Conservation (phyloP, 2,888 invertebrate species). For the Tigriopus californicus region DNA sequence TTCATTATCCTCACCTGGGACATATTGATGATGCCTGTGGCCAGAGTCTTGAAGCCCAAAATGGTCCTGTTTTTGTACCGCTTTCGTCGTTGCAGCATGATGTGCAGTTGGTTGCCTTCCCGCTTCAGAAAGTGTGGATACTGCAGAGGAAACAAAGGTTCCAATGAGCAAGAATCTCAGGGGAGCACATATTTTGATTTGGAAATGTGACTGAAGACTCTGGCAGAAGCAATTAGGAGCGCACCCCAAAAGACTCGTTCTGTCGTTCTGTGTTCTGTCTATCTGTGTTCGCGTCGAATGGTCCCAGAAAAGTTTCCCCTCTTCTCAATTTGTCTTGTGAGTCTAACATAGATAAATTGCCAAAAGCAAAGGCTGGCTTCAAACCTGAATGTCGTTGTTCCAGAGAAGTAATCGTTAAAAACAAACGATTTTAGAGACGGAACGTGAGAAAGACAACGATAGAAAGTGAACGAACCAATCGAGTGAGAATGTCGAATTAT, state of each 20-base stretch:
- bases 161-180: no score
- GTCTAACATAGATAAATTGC: no score
- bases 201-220: no score
- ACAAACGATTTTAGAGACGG: background rate
- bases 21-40: slow-evolving; percentile 87
- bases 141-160: slow-evolving; percentile 25
- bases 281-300: no score
- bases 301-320: no score
- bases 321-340: no score
- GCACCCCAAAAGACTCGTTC: no score
- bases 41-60: slow-evolving; percentile 90
- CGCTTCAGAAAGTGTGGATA: slow-evolving; percentile 97
- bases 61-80: slow-evolving; percentile 97
- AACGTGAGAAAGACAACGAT: background rate
- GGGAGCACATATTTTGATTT: no score
- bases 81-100: slow-evolving; percentile 86
- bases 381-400: background rate
- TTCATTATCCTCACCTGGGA: slow-evolving; percentile 38
- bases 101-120: slow-evolving; percentile 85
- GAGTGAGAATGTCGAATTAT: background rate
- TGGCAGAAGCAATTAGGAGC: no score
- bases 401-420: background rate
- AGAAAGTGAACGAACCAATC: background rate
- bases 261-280: no score
- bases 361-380: background rate